phyloP scores from a whole-genome alignment of 2,113 vertebrate genomes.

The Onychorhynchus coronatus region DNA sequence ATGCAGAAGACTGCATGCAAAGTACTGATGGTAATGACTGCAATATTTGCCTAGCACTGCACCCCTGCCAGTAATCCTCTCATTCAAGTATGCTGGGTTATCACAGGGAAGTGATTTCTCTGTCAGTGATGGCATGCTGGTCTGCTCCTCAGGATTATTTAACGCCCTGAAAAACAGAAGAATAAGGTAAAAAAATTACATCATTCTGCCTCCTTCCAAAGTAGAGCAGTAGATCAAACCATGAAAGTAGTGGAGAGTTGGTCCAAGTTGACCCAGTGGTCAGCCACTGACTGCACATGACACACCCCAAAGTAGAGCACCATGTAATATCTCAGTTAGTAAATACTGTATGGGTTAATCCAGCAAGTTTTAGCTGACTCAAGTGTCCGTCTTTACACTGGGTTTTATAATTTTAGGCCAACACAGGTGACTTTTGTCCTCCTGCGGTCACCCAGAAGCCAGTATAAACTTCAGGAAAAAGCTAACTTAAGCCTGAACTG shows the following conservation, averaged over 20 bases:
- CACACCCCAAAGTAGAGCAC: background rate
- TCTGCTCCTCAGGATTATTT: background rate
- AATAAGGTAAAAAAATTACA: background rate
- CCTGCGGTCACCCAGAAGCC: background rate
- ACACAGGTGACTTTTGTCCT: background rate
- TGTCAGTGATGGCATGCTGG: background rate
- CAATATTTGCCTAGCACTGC: background rate
- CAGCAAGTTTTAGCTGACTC: background rate
- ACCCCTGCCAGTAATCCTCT: background rate
- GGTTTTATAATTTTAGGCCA: background rate
- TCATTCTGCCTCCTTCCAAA: background rate
- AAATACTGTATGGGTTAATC: background rate
- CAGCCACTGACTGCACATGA: background rate
- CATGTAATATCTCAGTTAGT: accelerated
- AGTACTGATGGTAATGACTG: background rate
- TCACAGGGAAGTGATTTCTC: background rate
- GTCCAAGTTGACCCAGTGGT: background rate
- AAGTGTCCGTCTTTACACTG: accelerated
- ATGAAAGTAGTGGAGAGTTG: background rate
- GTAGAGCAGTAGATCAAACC: background rate
- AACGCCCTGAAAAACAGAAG: background rate
- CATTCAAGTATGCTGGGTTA: background rate
- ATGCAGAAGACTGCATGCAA: background rate
- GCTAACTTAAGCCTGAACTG: background rate
- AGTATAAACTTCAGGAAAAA: background rate